A percentile compares a stretch with the other conserved stretches of the same genome.
phyloP scores from a whole-genome alignment of 2,113 vertebrate species.

The Neolamprologus sp. region DNA sequence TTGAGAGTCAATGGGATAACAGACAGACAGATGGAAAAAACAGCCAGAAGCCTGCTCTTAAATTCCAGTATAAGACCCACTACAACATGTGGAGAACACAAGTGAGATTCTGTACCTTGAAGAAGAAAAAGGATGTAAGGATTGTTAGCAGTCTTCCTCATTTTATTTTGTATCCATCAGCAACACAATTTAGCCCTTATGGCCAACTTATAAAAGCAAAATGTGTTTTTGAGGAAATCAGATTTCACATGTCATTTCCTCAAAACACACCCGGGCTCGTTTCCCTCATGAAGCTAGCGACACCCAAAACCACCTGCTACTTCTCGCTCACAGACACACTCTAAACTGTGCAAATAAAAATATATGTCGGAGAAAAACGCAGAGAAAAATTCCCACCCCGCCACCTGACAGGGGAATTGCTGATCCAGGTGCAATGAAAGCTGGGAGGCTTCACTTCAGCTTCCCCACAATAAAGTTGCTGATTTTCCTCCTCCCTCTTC shows the following conservation, averaged over 20 bases:
- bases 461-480: neutral
- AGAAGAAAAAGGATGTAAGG: neutral
- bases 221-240: neutral
- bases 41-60: neutral
- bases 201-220: neutral
- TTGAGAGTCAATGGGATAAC: slow-evolving; percentile 7
- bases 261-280: slow-evolving; percentile 13
- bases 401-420: slow-evolving; percentile 16
- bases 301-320: slow-evolving; percentile 52
- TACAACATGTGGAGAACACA: neutral
- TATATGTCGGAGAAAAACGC: neutral
- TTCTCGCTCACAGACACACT: neutral
- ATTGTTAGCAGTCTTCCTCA: neutral
- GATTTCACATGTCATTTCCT: slow-evolving; percentile 44
- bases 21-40: slow-evolving; percentile 9
- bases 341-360: slow-evolving; percentile 19
- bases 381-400: neutral
- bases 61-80: neutral
- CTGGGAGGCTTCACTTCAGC: neutral
- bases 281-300: slow-evolving; percentile 29
- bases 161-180: slow-evolving; percentile 24
- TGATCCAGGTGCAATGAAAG: slow-evolving; percentile 31
- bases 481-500: neutral
- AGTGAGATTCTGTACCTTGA: neutral
- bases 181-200: neutral